Base-by-base conservation (phyloP, 2,113 vertebrate genomes). In the Paralichthys olivaceus region DNA sequence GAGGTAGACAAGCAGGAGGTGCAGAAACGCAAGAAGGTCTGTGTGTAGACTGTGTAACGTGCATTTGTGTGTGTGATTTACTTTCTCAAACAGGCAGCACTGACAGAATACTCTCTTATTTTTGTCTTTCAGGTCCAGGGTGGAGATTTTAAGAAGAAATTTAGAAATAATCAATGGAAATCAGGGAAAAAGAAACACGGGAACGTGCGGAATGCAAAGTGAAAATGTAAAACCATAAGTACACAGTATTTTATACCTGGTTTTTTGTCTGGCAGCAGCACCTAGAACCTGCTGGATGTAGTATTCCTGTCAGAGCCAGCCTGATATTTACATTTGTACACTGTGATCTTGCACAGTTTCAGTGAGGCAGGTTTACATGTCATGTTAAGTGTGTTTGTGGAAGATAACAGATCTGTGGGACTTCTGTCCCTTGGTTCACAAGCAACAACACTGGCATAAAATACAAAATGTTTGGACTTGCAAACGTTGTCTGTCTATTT, bases 11-110 rank as follows among this genome's bases (percentile, higher is more conserved):
- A 75, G 53, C 86, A 85, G 61, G 71, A 4, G 1, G 17, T 19
- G 5, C 89, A 85, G 79, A 95, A 95, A 85, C 94, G 94, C 37
- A 94, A 91, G 79, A 95, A 95, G 92, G 94, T 94, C 1, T 67
- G 80, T 69, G 7, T 77, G 74, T 69, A 9, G 19, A 32, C 43
- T 43, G 45, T 55, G n/a, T 25, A 57, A 1, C 11, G 13, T 57
- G 32, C 55, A 29, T 25, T 0, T 19, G 11, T 63, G 15, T 32
- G 14, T 65, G n/a, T 12, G 53, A 58, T 40, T 5, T 32, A 43
- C 5, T 19, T 64, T 28, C 17, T 47, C 26, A 19, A 12, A 14
- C 7, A 26, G 15, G 26, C 0, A 17, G 20, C 11, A 22, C 7
- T 25, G 19, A 45, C 0, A 7, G 11, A 40, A 23, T 72, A 0